Evolutionary conservation across 2,113 vertebrate genomes (phyloP), one percentile per base, ranked within the genome.

Genomic region (Menura novaehollandiae): DNA sequence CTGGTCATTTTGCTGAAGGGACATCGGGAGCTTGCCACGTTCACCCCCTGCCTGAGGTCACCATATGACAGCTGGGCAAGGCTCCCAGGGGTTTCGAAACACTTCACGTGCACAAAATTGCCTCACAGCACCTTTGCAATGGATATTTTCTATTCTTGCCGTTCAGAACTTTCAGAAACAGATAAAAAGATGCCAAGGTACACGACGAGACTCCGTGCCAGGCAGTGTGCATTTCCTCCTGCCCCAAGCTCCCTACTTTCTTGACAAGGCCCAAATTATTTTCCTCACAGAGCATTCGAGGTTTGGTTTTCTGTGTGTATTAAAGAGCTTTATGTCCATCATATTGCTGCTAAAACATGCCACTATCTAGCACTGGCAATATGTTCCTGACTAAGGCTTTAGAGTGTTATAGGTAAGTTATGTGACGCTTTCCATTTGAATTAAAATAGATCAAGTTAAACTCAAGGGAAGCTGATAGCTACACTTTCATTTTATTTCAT

Each of bases 361-460:
- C 51, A 58, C 53, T 93, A 26, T 75, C 75, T 83, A 84, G 76
- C 7, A 0, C 13, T 74, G 71, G 81, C 55, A 94, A 33, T 58
- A 85, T 60, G 88, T 56, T 97, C 77, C 88, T 91, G 52, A 69
- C 63, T 72, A 58, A 44, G 68, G 62, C 92, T 97, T 95, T 81
- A 62, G 96, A 95, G 81, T 80, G 60, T 51, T 84, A 76, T 11
- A 81, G 82, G 56, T 91, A 94, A 96, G 39, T 93, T 95, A 74
- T 64, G 53, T 92, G 88, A 76, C 19, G 0, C 60, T 85, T 96
- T 95, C 92, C 55, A 83, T 77, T 91, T 95, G 95, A 95, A 97
- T 94, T 95, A 93, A 97, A 95, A 97, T 68, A 67, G 62, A 91
- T 92, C 79, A 95, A 22, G 93, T 63, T 85, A 95, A 95, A 87